phyloP scores from a whole-genome alignment of 1,140 invertebrate species.

The Orussus abietinus region DNA sequence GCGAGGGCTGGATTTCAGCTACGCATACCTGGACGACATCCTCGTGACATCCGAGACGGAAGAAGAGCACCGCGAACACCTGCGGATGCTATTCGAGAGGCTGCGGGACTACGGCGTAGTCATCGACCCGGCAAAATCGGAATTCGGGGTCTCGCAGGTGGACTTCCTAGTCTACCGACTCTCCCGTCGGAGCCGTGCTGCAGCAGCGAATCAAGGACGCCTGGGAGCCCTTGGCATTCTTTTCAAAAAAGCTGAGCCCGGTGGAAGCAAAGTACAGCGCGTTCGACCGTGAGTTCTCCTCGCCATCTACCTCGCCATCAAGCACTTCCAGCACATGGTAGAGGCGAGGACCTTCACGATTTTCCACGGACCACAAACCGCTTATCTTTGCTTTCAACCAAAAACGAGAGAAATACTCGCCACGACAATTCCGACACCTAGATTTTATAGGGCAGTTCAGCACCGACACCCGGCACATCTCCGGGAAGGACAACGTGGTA shows the following conservation, averaged over 20 bases:
- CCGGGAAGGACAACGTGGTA: conserved; percentile 32
- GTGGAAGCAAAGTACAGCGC: conserved; percentile 33
- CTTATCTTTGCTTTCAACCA: conserved; percentile 19
- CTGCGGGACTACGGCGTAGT: conserved; percentile 17
- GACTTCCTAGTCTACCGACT: conserved; percentile 36
- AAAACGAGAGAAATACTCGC: conserved; percentile 28
- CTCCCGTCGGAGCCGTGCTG: conserved; percentile 19
- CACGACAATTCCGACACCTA: conserved; percentile 28
- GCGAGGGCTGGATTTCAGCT: conserved; percentile 28
- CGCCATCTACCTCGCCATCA: conserved; percentile 26
- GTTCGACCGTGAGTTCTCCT: conserved; percentile 32
- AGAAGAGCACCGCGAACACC: conserved; percentile 24
- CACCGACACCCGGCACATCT: conserved; percentile 35
- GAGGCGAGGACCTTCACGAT: conserved; percentile 30
- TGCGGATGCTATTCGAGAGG: conserved; percentile 19
- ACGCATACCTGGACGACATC: conserved; percentile 39
- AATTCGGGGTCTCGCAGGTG: conserved; percentile 21
- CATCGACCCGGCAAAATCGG: conserved; percentile 33
- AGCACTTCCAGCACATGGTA: conserved; percentile 30
- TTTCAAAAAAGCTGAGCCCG: conserved; percentile 32
- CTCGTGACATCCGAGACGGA: conserved; percentile 29
- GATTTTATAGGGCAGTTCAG: conserved; percentile 38
- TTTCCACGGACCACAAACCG: conserved; percentile 36
- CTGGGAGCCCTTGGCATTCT: conserved; percentile 41
- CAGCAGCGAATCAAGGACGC: conserved; percentile 22